Percentiles rank a stretch among this genome's conserved stretches.
Evolutionary conservation across 1,140 invertebrate genomes (phyloP).

Genomic region (Bursaphelenchus mucronatus): DNA sequence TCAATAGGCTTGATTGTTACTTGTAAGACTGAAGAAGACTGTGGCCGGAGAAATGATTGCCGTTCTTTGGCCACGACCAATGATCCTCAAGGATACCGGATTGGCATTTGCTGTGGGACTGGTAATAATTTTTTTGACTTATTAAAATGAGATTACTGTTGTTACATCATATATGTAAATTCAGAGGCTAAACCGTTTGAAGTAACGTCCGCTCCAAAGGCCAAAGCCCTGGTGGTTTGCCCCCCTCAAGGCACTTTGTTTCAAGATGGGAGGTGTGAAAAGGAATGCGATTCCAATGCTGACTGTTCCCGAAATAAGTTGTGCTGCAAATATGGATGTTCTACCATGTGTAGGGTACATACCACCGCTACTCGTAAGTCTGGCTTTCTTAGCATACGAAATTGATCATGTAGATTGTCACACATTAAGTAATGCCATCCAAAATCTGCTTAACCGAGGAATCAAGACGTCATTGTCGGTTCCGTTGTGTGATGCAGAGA

Average conservation of each 20-base stretch:
- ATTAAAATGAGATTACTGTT: too few species aligned
- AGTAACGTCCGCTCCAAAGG: too few species aligned
- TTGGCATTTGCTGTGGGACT: conserved; percentile 12
- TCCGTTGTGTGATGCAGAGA: conserved; percentile 37
- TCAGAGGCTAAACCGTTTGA: too few species aligned
- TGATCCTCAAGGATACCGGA: conserved; percentile 5
- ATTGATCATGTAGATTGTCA: conserved; percentile 31
- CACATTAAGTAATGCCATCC: conserved; percentile 31
- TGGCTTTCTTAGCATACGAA: neutral
- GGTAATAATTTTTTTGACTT: neutral
- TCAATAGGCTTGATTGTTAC: neutral
- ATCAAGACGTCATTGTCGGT: conserved; percentile 22
- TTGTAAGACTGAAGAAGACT: conserved; percentile 7
- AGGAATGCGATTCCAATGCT: too few species aligned
- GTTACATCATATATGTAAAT: too few species aligned
- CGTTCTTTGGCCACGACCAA: conserved; percentile 5
- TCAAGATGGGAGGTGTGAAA: too few species aligned
- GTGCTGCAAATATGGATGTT: neutral
- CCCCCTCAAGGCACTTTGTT: too few species aligned
- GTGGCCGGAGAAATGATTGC: neutral
- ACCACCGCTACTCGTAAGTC: neutral
- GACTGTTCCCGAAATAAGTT: neutral
- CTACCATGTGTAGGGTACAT: neutral
- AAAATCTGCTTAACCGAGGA: conserved; percentile 18
- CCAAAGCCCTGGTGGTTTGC: too few species aligned